Evolutionary conservation across 2,113 vertebrate genomes (phyloP).

Genomic region (Mixornis gularis): DNA sequence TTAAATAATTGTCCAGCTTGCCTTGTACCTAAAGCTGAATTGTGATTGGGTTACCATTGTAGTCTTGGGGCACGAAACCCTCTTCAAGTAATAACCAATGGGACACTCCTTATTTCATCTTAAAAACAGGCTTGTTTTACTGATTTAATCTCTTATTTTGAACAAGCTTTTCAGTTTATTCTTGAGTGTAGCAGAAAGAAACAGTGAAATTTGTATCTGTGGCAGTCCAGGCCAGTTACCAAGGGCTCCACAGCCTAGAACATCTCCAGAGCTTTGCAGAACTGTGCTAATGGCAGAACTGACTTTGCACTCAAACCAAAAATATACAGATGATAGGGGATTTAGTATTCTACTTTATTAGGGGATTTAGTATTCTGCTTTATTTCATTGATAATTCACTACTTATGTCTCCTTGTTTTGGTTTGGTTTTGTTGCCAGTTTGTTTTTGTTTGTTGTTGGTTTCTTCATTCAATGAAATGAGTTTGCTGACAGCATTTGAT

Average conservation of each 20-base stretch:
- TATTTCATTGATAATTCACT: neutral
- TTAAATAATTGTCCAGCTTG: conserved; percentile 18
- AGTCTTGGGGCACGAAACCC: conserved; percentile 15
- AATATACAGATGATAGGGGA: neutral
- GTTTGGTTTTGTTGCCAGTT: neutral
- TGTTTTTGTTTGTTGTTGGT: neutral
- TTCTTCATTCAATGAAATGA: neutral
- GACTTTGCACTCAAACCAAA: neutral
- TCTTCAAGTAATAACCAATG: neutral
- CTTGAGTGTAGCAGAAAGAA: neutral
- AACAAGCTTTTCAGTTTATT: neutral
- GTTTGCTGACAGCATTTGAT: neutral
- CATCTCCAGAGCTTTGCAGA: neutral
- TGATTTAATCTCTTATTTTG: neutral
- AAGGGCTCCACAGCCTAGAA: neutral
- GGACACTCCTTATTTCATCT: neutral
- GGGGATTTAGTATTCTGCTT: neutral
- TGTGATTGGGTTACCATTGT: neutral
- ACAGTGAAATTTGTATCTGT: neutral
- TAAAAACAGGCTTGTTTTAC: neutral
- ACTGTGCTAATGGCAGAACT: neutral
- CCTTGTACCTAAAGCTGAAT: neutral
- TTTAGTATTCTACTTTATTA: neutral
- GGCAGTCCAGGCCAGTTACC: neutral
- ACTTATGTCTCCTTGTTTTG: neutral